Evolutionary conservation across 2,797 vertebrate genomes (phyloP).

Genomic region (Bovichtus diacanthus): DNA sequence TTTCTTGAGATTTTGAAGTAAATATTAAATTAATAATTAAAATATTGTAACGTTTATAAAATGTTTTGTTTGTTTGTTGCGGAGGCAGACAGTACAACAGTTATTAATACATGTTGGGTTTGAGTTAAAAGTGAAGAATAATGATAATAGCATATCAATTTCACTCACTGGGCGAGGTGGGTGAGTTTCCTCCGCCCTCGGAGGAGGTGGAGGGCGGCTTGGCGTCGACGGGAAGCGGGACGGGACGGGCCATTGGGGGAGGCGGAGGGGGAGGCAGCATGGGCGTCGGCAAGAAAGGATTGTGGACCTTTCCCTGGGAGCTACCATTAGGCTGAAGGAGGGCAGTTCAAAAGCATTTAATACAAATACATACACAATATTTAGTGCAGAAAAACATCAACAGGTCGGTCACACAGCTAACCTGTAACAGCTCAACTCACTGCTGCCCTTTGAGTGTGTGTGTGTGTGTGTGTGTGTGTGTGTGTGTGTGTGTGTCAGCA

Average conservation of each 20-base stretch:
- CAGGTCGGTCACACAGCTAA: slow-evolving; percentile 44
- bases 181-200: slow-evolving; percentile 94
- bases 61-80: slow-evolving; percentile 9
- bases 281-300: slow-evolving; percentile 98
- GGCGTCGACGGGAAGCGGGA: slow-evolving; percentile 97
- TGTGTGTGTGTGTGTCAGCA: slow-evolving; percentile 71
- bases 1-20: slow-evolving; percentile 8
- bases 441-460: slow-evolving; percentile 24
- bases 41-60: slow-evolving; percentile 6
- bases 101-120: background rate
- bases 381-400: slow-evolving; percentile 19
- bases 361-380: background rate
- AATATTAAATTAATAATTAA: slow-evolving; percentile 28
- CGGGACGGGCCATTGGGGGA: slow-evolving; percentile 97
- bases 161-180: slow-evolving; percentile 97
- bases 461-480: slow-evolving; percentile 31
- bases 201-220: slow-evolving; percentile 95
- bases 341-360: background rate
- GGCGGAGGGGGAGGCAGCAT: slow-evolving; percentile 98
- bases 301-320: slow-evolving; percentile 99
- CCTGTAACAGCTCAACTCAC: slow-evolving; percentile 44
- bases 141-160: background rate
- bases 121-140: background rate
- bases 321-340: slow-evolving; percentile 92
- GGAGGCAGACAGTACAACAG: slow-evolving; percentile 6